Percentiles rank a stretch among this genome's conserved stretches.
These are phyloP conservation scores for Theretra japonica DNA, from an alignment of 2,888 invertebrate species.

Conservation along the genomic window DNA sequence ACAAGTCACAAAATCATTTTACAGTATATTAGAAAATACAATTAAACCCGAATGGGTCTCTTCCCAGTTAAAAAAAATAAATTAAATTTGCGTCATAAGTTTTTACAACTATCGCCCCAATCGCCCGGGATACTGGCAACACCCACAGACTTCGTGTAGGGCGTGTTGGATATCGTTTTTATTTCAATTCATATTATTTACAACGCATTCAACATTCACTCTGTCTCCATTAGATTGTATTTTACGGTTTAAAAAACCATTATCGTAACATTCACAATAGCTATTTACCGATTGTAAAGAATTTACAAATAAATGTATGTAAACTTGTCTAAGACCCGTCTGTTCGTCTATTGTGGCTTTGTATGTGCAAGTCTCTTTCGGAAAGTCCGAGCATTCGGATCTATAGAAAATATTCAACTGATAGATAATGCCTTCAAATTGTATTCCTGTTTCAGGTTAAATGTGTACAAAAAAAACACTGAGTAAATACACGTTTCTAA, in stretches of 20 bases:
- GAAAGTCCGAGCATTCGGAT: slow-evolving; percentile 37
- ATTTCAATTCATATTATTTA: slow-evolving; percentile 68
- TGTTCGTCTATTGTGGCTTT: slow-evolving; percentile 25
- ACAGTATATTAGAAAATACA: no score
- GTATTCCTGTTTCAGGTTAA: no score
- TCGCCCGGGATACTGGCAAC: slow-evolving; percentile 40
- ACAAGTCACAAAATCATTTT: no score
- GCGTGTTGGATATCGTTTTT: slow-evolving; percentile 74
- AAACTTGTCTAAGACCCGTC: slow-evolving; percentile 36
- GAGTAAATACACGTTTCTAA: no score
- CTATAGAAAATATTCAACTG: slow-evolving; percentile 59
- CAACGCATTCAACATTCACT: slow-evolving; percentile 71
- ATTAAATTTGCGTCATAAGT: background rate
- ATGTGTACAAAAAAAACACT: no score
- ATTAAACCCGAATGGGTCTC: no score
- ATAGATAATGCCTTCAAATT: background rate
- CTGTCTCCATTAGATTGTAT: slow-evolving; percentile 61
- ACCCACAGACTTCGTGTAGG: slow-evolving; percentile 57
- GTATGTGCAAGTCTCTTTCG: background rate
- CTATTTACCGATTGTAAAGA: slow-evolving; percentile 62
- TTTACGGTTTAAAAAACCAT: slow-evolving; percentile 65
- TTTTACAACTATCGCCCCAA: background rate
- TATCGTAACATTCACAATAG: slow-evolving; percentile 53
- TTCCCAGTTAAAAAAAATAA: no score
- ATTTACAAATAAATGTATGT: slow-evolving; percentile 52